Evolutionary conservation across 2,797 vertebrate species (phyloP).

Genomic region (Erpetoichthys calabaricus): DNA sequence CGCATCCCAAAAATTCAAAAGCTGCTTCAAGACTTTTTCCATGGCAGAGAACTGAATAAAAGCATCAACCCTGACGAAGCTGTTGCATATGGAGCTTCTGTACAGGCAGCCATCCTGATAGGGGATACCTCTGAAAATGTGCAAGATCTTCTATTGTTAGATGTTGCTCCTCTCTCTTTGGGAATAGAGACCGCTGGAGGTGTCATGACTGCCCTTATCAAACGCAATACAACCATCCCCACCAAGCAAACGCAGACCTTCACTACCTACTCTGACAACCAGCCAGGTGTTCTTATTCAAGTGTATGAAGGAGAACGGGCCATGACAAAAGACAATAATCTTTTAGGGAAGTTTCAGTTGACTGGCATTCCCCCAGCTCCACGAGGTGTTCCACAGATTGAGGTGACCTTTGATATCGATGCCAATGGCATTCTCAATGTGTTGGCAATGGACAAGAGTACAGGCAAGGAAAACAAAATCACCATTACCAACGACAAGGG

Average conservation of each 20-base stretch:
- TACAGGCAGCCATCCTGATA: slow-evolving; percentile 29
- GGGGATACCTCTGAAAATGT: slow-evolving; percentile 27
- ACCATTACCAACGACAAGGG: slow-evolving; percentile 15
- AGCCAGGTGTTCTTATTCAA: slow-evolving; percentile 32
- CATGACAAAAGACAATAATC: slow-evolving; percentile 36
- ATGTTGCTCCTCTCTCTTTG: slow-evolving; percentile 28
- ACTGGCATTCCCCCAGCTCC: slow-evolving; percentile 26
- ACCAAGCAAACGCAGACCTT: slow-evolving; percentile 30
- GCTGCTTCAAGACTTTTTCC: slow-evolving; percentile 9
- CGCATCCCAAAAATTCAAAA: slow-evolving; percentile 29
- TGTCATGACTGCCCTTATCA: slow-evolving; percentile 30
- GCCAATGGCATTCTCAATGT: slow-evolving; percentile 32
- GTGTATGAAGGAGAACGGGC: slow-evolving; percentile 30
- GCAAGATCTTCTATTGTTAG: slow-evolving; percentile 31
- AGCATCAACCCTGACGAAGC: slow-evolving; percentile 2
- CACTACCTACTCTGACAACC: slow-evolving; percentile 30
- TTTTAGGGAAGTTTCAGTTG: slow-evolving; percentile 30
- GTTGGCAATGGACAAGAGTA: slow-evolving; percentile 32
- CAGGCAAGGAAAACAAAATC: slow-evolving; percentile 30
- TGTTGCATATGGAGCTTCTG: slow-evolving; percentile 1
- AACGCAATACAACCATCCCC: slow-evolving; percentile 34
- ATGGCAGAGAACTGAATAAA: background rate
- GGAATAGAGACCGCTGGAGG: slow-evolving; percentile 30
- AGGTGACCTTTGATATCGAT: slow-evolving; percentile 30
- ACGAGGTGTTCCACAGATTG: slow-evolving; percentile 28